A percentile compares a stretch with the other conserved stretches of the same genome.
These are phyloP conservation scores for Gymnarchus niloticus DNA, from an alignment of 2,113 vertebrate species.

Conservation along the genomic window DNA sequence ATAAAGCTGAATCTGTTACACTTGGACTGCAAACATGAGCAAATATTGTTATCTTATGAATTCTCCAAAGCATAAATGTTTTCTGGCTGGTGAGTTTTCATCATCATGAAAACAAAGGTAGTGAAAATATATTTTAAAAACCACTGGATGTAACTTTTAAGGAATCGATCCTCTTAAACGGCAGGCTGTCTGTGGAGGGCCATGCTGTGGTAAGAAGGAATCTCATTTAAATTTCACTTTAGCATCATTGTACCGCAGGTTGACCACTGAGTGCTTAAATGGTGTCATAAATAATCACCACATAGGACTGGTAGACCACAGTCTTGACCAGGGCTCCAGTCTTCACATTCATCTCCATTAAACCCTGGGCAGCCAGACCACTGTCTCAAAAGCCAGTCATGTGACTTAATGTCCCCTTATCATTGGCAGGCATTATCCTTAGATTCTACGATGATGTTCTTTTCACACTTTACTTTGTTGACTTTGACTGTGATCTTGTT, in stretches of 20 bases:
- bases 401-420: conserved; percentile 12
- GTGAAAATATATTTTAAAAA: background rate
- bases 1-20: background rate
- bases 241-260: conserved; percentile 61
- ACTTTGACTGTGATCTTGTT: background rate
- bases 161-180: background rate
- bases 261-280: conserved; percentile 62
- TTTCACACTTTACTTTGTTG: background rate
- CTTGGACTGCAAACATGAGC: background rate
- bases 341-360: conserved; percentile 29
- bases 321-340: conserved; percentile 50
- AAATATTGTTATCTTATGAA: background rate
- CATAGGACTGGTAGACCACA: conserved; percentile 55
- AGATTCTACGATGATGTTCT: no score
- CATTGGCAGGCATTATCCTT: background rate
- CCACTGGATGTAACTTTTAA: background rate
- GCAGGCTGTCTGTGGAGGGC: conserved; percentile 6
- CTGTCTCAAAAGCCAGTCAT: conserved; percentile 28
- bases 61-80: background rate
- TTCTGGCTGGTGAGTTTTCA: background rate
- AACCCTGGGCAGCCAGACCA: conserved; percentile 21
- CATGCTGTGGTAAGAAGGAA: conserved; percentile 26
- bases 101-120: conserved; percentile 5
- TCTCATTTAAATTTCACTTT: conserved; percentile 43
- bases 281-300: conserved; percentile 67